Base-by-base conservation (phyloP, 2,797 vertebrate genomes). In the Orestias chungarensis region DNA sequence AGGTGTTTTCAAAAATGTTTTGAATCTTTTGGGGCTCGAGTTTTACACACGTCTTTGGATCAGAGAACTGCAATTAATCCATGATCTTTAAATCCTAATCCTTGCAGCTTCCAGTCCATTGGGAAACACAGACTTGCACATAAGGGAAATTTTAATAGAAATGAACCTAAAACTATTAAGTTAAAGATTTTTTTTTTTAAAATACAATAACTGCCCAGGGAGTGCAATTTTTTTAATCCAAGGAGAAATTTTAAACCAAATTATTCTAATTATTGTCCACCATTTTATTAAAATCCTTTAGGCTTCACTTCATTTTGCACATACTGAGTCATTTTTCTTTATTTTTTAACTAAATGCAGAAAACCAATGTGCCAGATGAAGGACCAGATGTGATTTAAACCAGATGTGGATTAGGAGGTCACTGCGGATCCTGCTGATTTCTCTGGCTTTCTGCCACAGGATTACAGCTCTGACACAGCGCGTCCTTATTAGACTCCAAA, bases 381-480 rank as follows among this genome's bases (percentile, higher is more conserved):
- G 50, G 29, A 59, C 31, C 55, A 59, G 54, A 59, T 59, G 31
- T 59, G 2, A 7, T 23, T 33, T 25, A 38, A 46, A 29, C 46
- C 5, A 42, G 29, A 33, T 73, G 35, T 46, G 31, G 66, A 74
- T 76, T 68, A 80, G 1, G 23, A 14, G 66, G 69, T 40, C 33
- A 44, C 43, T 4, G 85, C 83, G 11, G 12, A 89, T 86, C 84
- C 62, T 10, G 12, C 38, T 33, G 1, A 42, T 43, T 38, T 61
- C 73, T 79, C 75, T 69, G 82, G 80, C 33, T 64, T 64, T 68
- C 31, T 74, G 49, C 33, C 68, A 47, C 65, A 75, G 82, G 86
- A 88, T 88, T 88, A 91, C 47, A 18, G 50, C 64, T 44, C 50
- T 50, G 64, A 74, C 69, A 49, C 23, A 73, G 50, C 6, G 12